Evolutionary conservation across 2,888 invertebrate species (phyloP).

Genomic region (Xanthia icteritia): DNA sequence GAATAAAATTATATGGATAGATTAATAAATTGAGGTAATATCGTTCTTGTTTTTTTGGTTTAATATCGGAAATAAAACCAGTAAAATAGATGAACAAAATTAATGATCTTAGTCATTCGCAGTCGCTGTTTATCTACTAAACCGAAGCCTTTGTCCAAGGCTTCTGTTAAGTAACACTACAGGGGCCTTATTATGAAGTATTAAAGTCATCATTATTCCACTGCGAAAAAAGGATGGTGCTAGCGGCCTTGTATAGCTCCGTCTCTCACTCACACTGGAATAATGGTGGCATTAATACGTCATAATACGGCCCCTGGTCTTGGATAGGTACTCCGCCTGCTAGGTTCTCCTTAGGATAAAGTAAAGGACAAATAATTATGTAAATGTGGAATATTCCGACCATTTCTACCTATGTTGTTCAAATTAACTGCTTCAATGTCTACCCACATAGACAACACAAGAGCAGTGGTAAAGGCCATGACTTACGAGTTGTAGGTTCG

Average conservation of each 20-base stretch:
- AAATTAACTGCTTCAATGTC: background rate
- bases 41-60: conserved; percentile 1
- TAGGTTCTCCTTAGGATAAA: background rate
- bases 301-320: too few relatives aligned
- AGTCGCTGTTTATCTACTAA: background rate
- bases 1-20: conserved; percentile 27
- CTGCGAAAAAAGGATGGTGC: too few relatives aligned
- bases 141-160: too few relatives aligned
- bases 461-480: too few relatives aligned
- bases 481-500: too few relatives aligned
- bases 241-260: too few relatives aligned
- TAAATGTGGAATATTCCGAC: background rate
- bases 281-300: too few relatives aligned
- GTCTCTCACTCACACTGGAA: too few relatives aligned
- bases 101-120: background rate
- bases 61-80: background rate
- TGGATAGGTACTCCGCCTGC: background rate
- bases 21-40: conserved; percentile 14
- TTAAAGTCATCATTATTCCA: too few relatives aligned
- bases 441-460: background rate
- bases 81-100: background rate
- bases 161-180: background rate
- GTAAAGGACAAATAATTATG: background rate
- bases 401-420: background rate
- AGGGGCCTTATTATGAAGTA: too few relatives aligned